Conservation (phyloP, 2,113 vertebrate species). For the Chamaetylas fuelleborni region DNA sequence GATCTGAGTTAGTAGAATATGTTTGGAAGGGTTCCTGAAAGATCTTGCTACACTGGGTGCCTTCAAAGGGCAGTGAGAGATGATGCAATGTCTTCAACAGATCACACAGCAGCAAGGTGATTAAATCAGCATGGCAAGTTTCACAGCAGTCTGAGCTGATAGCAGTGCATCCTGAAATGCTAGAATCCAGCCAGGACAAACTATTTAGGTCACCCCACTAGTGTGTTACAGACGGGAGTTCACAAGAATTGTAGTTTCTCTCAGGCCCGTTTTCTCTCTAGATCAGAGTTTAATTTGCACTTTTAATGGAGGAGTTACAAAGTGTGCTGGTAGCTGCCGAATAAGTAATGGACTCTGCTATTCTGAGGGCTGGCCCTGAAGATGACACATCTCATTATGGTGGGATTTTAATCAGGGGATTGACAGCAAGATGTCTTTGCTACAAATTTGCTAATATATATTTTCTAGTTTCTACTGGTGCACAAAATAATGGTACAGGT, state of each 20-base stretch:
- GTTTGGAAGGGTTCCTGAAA: constrained; percentile 4
- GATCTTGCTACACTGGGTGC: background rate
- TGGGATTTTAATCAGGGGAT: background rate
- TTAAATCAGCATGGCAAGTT: background rate
- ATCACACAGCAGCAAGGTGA: background rate
- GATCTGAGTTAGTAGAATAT: background rate
- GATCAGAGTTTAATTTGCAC: background rate
- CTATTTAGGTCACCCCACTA: background rate
- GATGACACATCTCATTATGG: fast-evolving
- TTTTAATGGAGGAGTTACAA: background rate
- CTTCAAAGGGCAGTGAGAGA: background rate
- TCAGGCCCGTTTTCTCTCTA: background rate
- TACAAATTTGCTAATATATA: background rate
- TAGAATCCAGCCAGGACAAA: background rate
- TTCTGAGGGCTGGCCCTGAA: background rate
- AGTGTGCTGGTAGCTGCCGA: background rate
- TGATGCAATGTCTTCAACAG: background rate
- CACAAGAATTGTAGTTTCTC: background rate
- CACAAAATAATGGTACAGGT: background rate
- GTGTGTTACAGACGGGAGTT: background rate
- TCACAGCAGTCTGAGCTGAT: constrained; percentile 2
- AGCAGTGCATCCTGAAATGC: background rate
- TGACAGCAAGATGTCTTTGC: background rate
- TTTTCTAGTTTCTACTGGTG: fast-evolving
- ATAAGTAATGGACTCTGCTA: background rate